Conservation (phyloP, 2,888 invertebrate genomes). For the Agonopterix heracliana region DNA sequence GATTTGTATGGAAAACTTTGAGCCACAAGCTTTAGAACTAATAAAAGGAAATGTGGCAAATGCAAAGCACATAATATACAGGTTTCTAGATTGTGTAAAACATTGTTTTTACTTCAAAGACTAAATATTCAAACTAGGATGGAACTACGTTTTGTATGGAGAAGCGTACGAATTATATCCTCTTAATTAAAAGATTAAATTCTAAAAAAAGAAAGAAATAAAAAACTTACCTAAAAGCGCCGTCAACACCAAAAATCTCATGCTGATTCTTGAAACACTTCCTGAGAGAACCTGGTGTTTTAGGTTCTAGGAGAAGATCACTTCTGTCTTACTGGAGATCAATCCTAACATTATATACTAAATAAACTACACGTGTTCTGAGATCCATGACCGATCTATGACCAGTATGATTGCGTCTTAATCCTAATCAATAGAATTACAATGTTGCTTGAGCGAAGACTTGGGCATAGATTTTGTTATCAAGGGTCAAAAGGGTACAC, state of each 20-base stretch:
- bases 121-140: no score
- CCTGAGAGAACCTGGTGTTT: constrained; percentile 23
- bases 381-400: constrained; percentile 8
- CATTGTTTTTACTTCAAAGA: no score
- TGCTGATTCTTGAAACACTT: constrained; percentile 21
- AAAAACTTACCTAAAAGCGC: constrained; percentile 56
- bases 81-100: no score
- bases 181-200: no score
- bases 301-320: constrained; percentile 39
- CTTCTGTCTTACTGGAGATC: constrained; percentile 34
- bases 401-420: background rate
- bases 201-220: background rate
- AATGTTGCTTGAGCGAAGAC: background rate
- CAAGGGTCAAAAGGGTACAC: no score
- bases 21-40: no score
- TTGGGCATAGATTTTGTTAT: no score
- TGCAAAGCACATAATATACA: no score
- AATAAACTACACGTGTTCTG: constrained; percentile 35
- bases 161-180: no score
- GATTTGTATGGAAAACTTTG: no score
- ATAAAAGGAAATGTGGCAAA: no score
- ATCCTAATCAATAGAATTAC: background rate
- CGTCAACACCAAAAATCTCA: constrained; percentile 60
- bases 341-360: constrained; percentile 46
- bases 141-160: no score